Base-by-base conservation (phyloP, 2,113 vertebrate species). In the Crotalus helleri region DNA sequence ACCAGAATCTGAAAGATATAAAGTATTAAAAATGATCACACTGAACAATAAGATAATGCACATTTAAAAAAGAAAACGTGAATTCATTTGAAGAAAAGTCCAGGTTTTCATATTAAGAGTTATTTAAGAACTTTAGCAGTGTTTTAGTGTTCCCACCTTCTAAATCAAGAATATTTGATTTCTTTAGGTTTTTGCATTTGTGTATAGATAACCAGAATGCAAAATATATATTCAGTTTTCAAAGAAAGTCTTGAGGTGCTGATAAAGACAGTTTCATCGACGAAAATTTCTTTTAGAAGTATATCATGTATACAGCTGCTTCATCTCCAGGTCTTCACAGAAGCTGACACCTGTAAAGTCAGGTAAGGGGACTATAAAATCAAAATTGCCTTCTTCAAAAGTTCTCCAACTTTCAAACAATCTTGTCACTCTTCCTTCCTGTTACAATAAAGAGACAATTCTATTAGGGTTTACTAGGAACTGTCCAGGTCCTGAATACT, bases 1-100 rank as follows among this genome's bases (percentile, higher is more conserved):
- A 49, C 33, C 64, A 94, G 74, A 90, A 93, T 58, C 89, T 93
- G 5, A 93, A 95, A 29, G 2, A 15, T 1, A 1, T 55, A 46
- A 86, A 44, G 57, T 86, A 85, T 61, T 58, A 33, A 46, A 96
- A 89, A 92, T n/a, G 12, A 24, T 0, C 46, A 53, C 26, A 55
- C 19, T 93, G 85, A 64, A 46, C 44, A 44, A 91, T 88, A 6
- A 87, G 90, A 92, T 0, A 69, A 44, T 93, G 93, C 81, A 29
- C 9, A 54, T 54, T 88, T 88, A 23, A 54, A 88, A 46, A 61
- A 87, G 6, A 39, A 21, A 39, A 81, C 12, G n/a, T 59, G 54
- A 11, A 33, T 44, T 26, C 13, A 13, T 88, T 92, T 55, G n/a
- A 23, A 64, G 54, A 58, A 51, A 23, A 64, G 53, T 23, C 39